phyloP scores from a whole-genome alignment of 30 jellyfish, hydroid and myxozoan genomes.

The Mastigias papua region DNA sequence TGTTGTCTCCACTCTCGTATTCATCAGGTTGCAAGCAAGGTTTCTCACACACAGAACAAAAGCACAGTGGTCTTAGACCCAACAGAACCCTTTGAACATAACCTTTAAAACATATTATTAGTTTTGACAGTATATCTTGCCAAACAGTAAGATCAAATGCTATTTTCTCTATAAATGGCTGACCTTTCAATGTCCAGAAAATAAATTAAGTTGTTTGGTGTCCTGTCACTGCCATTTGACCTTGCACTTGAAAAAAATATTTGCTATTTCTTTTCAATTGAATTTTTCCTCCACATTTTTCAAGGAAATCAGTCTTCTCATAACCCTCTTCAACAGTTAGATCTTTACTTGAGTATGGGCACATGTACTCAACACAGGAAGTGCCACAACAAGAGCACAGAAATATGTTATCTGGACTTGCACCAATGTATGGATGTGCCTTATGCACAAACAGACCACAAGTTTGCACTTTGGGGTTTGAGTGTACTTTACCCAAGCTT shows the following conservation, averaged over 20 bases:
- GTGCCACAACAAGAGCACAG: constrained; percentile 27
- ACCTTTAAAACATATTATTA: constrained; percentile 9
- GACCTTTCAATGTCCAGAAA: constrained; percentile 46
- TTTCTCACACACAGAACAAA: neutral
- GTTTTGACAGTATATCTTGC: constrained; percentile 12
- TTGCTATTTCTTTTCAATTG: neutral
- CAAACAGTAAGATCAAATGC: neutral
- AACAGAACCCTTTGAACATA: constrained; percentile 7
- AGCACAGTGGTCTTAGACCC: constrained; percentile 4
- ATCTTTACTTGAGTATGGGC: constrained; percentile 32
- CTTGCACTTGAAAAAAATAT: constrained; percentile 18
- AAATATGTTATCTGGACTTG: constrained; percentile 30
- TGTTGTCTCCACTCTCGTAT: constrained; percentile 16
- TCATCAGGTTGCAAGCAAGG: neutral
- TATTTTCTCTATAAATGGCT: neutral
- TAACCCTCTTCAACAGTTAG: constrained; percentile 8
- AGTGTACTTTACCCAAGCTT: constrained; percentile 9
- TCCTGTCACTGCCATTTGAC: constrained; percentile 31
- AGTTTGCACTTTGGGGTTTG: constrained; percentile 4
- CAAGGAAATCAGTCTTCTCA: constrained; percentile 7
- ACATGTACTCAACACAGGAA: constrained; percentile 40
- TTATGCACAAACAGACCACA: neutral
- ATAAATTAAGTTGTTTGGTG: constrained; percentile 11
- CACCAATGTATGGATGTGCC: neutral
- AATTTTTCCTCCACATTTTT: constrained; percentile 15